phyloP scores from a whole-genome alignment of 2,797 vertebrate genomes.

The Gadopsis bispinosus region DNA sequence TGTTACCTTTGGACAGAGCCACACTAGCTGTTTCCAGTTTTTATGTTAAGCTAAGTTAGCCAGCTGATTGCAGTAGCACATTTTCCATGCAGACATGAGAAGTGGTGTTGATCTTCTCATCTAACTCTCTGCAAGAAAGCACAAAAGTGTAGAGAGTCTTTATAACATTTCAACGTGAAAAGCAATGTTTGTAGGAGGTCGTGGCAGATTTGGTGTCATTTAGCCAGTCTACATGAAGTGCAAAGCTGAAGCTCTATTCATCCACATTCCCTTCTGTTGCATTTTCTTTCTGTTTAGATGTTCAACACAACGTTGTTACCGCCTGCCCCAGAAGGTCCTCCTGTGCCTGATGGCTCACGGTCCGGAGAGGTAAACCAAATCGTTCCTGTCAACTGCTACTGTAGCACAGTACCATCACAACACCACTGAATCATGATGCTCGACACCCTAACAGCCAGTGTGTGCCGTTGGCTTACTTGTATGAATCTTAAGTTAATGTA shows the following conservation, averaged over 20 bases:
- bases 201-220: neutral
- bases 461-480: slow-evolving; percentile 41
- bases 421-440: slow-evolving; percentile 59
- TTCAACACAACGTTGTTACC: slow-evolving; percentile 84
- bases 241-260: slow-evolving; percentile 16
- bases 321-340: slow-evolving; percentile 85
- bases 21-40: neutral
- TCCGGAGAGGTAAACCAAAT: slow-evolving; percentile 90
- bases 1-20: neutral
- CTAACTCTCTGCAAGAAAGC: neutral
- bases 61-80: neutral
- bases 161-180: neutral
- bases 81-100: too few species aligned
- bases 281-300: slow-evolving; percentile 78
- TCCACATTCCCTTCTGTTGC: neutral
- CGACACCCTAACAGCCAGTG: slow-evolving; percentile 61
- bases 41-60: neutral
- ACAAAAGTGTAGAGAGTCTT: neutral
- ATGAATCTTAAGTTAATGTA: slow-evolving; percentile 20
- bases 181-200: neutral
- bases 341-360: slow-evolving; percentile 81
- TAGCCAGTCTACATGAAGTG: neutral
- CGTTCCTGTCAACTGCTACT: neutral
- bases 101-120: neutral
- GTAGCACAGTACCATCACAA: slow-evolving; percentile 40